Evolutionary conservation across 2,113 vertebrate species (phyloP).

Genomic region (Ctenodactylus gundi): DNA sequence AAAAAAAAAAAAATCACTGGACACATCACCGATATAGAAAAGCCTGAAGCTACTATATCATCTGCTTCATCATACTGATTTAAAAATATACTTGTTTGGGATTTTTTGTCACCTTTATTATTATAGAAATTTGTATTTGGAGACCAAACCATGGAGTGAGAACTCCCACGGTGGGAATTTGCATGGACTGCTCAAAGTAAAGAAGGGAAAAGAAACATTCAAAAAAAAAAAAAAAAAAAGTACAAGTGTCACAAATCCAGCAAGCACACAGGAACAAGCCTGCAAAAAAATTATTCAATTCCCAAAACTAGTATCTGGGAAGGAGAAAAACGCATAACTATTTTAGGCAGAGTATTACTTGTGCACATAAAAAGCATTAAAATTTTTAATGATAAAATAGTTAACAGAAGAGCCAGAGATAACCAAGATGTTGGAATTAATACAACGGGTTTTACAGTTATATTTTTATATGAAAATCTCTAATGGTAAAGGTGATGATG

Average conservation of each 20-base stretch:
- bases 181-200: neutral
- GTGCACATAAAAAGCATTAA: neutral
- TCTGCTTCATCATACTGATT: neutral
- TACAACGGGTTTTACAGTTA: neutral
- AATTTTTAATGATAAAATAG: neutral
- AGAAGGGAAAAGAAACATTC: neutral
- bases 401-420: neutral
- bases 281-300: neutral
- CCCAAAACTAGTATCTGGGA: neutral
- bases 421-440: neutral
- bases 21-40: neutral
- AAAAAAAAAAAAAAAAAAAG: too few species aligned
- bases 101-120: neutral
- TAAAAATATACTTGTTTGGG: neutral
- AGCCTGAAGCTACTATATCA: neutral
- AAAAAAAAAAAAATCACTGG: neutral
- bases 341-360: neutral
- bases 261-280: neutral
- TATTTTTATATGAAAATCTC: neutral
- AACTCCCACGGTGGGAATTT: neutral
- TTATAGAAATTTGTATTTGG: neutral
- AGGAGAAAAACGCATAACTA: neutral
- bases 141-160: neutral
- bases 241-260: neutral
- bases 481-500: neutral